phyloP scores from a whole-genome alignment of 1,140 invertebrate genomes.

The Apis laboriosa region DNA sequence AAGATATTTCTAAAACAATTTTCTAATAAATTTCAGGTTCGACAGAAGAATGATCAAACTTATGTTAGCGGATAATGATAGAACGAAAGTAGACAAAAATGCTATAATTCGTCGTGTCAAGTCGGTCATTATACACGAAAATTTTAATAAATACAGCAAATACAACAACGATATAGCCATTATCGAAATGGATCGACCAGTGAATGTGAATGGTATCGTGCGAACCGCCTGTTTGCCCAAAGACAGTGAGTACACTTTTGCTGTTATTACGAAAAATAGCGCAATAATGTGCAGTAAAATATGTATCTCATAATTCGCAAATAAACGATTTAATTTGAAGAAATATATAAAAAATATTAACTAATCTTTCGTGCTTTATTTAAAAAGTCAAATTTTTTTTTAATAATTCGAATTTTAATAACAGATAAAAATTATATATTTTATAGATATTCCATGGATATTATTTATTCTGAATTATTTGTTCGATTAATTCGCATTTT shows the following conservation, averaged over 20 bases:
- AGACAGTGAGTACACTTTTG: conserved; percentile 75
- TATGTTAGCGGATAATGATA: conserved; percentile 78
- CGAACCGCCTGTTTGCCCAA: conserved; percentile 88
- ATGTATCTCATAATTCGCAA: background rate
- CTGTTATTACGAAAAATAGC: background rate
- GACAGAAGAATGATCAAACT: conserved; percentile 77
- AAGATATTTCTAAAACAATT: too few species aligned
- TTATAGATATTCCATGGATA: background rate
- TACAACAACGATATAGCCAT: conserved; percentile 92
- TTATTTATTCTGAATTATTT: too few species aligned
- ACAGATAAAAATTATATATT: background rate
- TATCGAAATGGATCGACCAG: conserved; percentile 85
- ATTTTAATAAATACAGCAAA: conserved; percentile 86
- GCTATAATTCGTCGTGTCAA: conserved; percentile 76
- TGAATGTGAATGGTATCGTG: conserved; percentile 83
- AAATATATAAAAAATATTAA: background rate
- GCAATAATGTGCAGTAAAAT: background rate
- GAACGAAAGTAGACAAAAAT: conserved; percentile 66
- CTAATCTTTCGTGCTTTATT: background rate
- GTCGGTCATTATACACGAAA: conserved; percentile 82
- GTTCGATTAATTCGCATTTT: too few species aligned
- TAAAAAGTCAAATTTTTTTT: background rate
- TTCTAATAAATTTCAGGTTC: conserved; percentile 73
- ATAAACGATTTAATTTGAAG: background rate
- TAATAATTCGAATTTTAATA: background rate